Percentiles rank a stretch among this genome's conserved stretches.
Conservation (phyloP, 2,797 vertebrate genomes). For the Meda fulgida region DNA sequence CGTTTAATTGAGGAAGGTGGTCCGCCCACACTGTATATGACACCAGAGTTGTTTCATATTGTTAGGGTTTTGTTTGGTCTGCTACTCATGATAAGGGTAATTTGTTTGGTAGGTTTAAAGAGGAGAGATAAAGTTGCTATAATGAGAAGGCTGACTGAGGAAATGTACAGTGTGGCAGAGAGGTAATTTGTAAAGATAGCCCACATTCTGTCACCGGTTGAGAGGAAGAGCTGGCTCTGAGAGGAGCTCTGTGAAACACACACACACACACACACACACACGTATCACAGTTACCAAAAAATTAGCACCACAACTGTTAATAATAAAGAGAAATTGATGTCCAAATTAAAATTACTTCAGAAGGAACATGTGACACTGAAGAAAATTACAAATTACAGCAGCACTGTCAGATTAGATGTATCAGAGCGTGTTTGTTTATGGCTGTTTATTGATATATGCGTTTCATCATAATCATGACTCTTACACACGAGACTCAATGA, state of each 20-base stretch:
- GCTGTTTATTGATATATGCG: constrained; percentile 58
- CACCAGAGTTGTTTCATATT: constrained; percentile 56
- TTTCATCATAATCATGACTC: constrained; percentile 65
- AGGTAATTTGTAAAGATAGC: constrained; percentile 77
- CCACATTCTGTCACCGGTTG: constrained; percentile 65
- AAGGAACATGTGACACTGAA: not conserved
- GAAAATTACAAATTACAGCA: constrained; percentile 58
- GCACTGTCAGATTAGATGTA: constrained; percentile 58
- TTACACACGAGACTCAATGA: constrained; percentile 57
- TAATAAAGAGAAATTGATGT: not conserved
- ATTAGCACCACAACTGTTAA: too few species aligned
- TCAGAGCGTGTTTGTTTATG: constrained; percentile 47
- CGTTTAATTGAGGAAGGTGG: constrained; percentile 3
- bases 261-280: not conserved
- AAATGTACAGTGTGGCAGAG: constrained; percentile 75
- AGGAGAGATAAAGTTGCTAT: constrained; percentile 77
- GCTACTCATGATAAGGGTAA: constrained; percentile 68
- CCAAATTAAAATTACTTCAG: not conserved
- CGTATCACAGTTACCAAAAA: too few species aligned
- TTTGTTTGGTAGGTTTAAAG: constrained; percentile 67
- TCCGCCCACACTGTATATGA: constrained; percentile 47
- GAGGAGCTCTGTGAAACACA: constrained; percentile 25
- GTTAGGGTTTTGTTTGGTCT: constrained; percentile 75
- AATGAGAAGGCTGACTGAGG: constrained; percentile 72
- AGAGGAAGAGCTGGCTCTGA: constrained; percentile 39